Percentiles rank a stretch among this genome's conserved stretches.
Evolutionary conservation across 64 coral and sea anemone species (phyloP).

Genomic region (Astreopora myriophthalma): DNA sequence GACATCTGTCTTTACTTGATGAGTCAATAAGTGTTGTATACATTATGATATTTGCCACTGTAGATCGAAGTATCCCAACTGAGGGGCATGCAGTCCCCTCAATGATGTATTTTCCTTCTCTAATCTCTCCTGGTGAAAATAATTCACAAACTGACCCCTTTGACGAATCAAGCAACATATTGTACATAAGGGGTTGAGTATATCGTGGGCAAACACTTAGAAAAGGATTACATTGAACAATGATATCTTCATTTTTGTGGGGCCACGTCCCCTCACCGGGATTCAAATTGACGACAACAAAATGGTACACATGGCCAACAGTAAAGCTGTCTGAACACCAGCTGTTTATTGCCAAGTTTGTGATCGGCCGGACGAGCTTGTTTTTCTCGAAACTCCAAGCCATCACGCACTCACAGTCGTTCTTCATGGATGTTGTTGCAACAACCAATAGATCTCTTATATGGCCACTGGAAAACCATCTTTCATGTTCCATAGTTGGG

Average conservation of each 20-base stretch:
- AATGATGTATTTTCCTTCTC: slow-evolving; percentile 5
- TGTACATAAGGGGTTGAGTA: slow-evolving; percentile 10
- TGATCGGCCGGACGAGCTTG: slow-evolving; percentile 34
- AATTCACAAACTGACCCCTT: slow-evolving; percentile 1
- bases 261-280: neutral
- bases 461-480: no score
- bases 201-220: neutral
- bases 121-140: slow-evolving; percentile 27
- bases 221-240: neutral
- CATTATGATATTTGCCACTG: neutral
- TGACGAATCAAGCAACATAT: slow-evolving; percentile 9
- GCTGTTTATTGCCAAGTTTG: slow-evolving; percentile 54
- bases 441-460: no score
- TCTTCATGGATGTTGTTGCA: slow-evolving; percentile 35
- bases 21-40: neutral
- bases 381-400: slow-evolving; percentile 51
- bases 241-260: slow-evolving; percentile 35
- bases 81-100: slow-evolving; percentile 38
- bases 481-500: no score
- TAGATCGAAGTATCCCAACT: slow-evolving; percentile 40
- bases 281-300: slow-evolving; percentile 30
- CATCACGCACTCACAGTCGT: slow-evolving; percentile 49
- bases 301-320: slow-evolving; percentile 24
- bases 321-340: slow-evolving; percentile 1
- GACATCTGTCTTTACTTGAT: neutral